Evolutionary conservation across 2,113 vertebrate species (phyloP).

Genomic region (Oncorhynchus gorbuscha): DNA sequence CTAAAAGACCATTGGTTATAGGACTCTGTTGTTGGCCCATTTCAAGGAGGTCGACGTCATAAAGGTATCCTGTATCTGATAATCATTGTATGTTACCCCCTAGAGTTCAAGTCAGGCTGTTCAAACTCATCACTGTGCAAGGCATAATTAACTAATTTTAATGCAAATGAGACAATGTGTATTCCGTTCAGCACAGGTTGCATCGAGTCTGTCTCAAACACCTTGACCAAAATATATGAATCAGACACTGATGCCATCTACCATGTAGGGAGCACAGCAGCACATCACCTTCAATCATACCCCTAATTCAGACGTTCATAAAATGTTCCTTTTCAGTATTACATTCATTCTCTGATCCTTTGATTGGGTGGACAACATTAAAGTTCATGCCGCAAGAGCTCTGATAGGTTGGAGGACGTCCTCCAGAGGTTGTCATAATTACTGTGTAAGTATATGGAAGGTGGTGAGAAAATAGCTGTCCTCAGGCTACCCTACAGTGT

Average conservation of each 20-base stretch:
- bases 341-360: too few relatives aligned
- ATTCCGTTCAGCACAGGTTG: slow-evolving; percentile 14
- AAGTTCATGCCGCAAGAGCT: too few relatives aligned
- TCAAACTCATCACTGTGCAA: slow-evolving; percentile 12
- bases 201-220: not conserved
- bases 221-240: not conserved
- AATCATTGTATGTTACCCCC: slow-evolving; percentile 17
- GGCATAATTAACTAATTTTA: slow-evolving; percentile 14
- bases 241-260: not conserved
- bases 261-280: not conserved
- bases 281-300: slow-evolving; percentile 9
- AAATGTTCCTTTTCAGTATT: not conserved
- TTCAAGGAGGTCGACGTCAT: not conserved
- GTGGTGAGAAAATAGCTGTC: too few relatives aligned
- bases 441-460: too few relatives aligned
- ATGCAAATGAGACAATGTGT: slow-evolving; percentile 15
- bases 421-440: too few relatives aligned
- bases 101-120: slow-evolving; percentile 13
- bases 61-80: slow-evolving; percentile 6
- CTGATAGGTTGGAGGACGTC: too few relatives aligned
- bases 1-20: too few relatives aligned
- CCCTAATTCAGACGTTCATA: not conserved
- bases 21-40: too few relatives aligned
- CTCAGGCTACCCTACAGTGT: too few relatives aligned
- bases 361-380: too few relatives aligned